Percentiles rank a stretch among this genome's conserved stretches.
phyloP scores from a whole-genome alignment of 2,888 invertebrate species.

The Sarcophaga carnaria region DNA sequence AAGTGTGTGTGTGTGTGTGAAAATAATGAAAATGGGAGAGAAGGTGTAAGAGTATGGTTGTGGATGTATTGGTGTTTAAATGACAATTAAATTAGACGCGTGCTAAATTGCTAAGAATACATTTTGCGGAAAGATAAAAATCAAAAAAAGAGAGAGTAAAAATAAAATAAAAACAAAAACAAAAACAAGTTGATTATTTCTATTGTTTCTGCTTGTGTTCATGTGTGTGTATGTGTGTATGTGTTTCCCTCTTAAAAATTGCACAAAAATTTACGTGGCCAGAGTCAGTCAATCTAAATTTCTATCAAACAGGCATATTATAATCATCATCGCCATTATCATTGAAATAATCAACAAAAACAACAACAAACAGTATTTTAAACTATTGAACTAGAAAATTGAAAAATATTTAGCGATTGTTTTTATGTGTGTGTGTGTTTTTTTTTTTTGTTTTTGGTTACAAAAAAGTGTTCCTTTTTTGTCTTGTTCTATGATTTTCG shows the following conservation, averaged over 20 bases:
- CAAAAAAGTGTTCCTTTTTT: too few relatives aligned
- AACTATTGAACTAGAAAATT: slow-evolving; percentile 69
- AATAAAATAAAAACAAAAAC: slow-evolving; percentile 58
- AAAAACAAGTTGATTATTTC: slow-evolving; percentile 7
- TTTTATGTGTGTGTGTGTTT: too few relatives aligned
- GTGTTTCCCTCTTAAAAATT: slow-evolving; percentile 34
- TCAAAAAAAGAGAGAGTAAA: slow-evolving; percentile 17
- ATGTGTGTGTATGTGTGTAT: neutral
- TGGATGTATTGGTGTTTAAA: slow-evolving; percentile 45
- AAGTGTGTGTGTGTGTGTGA: neutral
- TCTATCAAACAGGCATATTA: slow-evolving; percentile 23
- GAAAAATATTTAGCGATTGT: slow-evolving; percentile 16
- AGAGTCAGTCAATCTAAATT: slow-evolving; percentile 5
- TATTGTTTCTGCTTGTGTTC: neutral
- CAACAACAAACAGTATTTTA: slow-evolving; percentile 45
- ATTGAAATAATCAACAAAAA: slow-evolving; percentile 1
- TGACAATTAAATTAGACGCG: slow-evolving; percentile 68
- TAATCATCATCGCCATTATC: slow-evolving; percentile 31
- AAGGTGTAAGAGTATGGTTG: neutral
- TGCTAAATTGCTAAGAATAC: slow-evolving; percentile 69
- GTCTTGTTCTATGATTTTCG: too few relatives aligned
- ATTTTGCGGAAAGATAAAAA: slow-evolving; percentile 67
- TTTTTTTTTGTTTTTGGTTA: too few relatives aligned
- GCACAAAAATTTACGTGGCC: slow-evolving; percentile 54
- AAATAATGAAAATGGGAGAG: neutral